Evolutionary conservation across 2,797 vertebrate genomes (phyloP), one percentile per base, ranked within the genome.

Genomic region (Aphelocoma californica): DNA sequence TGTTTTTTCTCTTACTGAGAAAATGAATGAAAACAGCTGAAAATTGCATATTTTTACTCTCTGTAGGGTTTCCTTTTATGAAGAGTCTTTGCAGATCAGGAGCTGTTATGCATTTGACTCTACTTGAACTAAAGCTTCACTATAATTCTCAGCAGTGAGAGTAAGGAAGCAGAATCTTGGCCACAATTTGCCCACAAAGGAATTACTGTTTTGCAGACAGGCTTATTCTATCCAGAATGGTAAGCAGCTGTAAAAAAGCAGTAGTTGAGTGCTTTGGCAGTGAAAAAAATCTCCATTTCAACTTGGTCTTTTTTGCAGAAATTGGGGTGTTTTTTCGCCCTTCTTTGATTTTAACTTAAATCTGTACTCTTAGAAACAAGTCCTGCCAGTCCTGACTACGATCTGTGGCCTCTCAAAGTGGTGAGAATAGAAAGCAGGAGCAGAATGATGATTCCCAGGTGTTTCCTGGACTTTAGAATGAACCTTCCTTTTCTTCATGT

Each of bases 21-120:
- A 93, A 94, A 90, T 87, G 44, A 88, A 82, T 81, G 53, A 88
- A 93, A 92, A 66, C 78, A 88, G 61, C 80, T 86, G 72, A 85
- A 92, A 88, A 61, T 47, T 57, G 36, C 45, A 10, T 83, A 10
- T n/a, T 88, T 95, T 87, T 53, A 42, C 25, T 73, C 66, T 87
- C 56, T 87, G 72, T 61, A 53, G 89, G 86, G 54, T 71, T 96
- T 88, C 31, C n/a, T 86, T 91, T 91, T 89, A 14, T 51, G 47
- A 83, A 80, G 34, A 94, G 51, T 44, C 75, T 66, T 53, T 96
- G 85, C 73, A 92, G 62, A 90, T 75, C 48, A 45, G 94, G 75
- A 94, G 81, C 83, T 64, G 87, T 82, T 92, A 32, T 44, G 36
- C 29, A 19, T 88, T 84, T 91, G 81, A 50, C 72, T 92, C 36